These are phyloP conservation scores for Columba livia DNA, from an alignment of 2,113 vertebrate species.

Conservation along the genomic window DNA sequence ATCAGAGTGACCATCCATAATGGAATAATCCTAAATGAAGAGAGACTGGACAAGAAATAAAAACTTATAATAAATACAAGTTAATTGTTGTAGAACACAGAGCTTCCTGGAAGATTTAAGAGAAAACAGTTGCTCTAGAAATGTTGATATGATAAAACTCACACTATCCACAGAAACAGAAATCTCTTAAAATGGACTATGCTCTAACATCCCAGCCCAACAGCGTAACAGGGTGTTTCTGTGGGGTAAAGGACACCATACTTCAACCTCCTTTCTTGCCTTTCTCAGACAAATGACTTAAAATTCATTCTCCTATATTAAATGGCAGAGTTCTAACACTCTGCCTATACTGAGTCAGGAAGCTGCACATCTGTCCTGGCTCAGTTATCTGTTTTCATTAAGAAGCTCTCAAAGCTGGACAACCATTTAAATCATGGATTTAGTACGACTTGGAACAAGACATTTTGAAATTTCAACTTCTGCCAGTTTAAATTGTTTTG, in stretches of 20 bases:
- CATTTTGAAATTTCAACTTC: neutral
- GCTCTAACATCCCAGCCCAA: neutral
- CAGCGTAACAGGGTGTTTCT: neutral
- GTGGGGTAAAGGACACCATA: neutral
- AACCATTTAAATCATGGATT: neutral
- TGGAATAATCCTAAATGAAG: neutral
- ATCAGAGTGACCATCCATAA: neutral
- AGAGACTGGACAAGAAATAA: neutral
- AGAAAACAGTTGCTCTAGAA: neutral
- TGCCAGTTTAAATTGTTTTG: neutral
- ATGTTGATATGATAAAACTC: accelerated
- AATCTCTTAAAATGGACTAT: neutral
- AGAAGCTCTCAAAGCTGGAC: neutral
- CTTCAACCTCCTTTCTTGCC: neutral
- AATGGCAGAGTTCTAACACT: neutral
- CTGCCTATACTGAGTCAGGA: neutral
- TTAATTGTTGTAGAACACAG: neutral
- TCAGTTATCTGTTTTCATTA: neutral
- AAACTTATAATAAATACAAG: neutral
- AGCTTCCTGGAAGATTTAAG: neutral
- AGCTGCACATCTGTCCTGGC: neutral
- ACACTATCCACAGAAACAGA: neutral
- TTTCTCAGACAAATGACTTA: neutral
- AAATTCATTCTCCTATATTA: neutral
- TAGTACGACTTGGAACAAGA: neutral